These are phyloP conservation scores for Myotis myotis DNA, from an alignment of 2,797 vertebrate genomes.

Conservation along the genomic window DNA sequence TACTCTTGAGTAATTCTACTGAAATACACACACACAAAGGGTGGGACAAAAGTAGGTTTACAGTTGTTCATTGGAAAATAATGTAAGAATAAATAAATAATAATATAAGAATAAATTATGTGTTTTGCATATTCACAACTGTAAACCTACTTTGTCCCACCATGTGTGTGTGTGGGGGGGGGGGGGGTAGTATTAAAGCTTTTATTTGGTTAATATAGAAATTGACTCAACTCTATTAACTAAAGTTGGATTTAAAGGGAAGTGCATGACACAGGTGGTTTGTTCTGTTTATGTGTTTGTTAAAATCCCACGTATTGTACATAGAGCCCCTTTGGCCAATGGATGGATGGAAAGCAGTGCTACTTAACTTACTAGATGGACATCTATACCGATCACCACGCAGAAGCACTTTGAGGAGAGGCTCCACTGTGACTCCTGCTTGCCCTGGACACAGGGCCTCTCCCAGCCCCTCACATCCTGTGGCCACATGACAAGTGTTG, in stretches of 20 bases:
- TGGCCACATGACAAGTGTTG: no score
- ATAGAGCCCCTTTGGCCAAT: background rate
- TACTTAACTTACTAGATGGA: background rate
- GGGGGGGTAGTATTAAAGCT: background rate
- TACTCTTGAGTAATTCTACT: background rate
- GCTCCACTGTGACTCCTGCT: background rate
- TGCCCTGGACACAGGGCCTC: background rate
- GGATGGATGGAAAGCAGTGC: background rate
- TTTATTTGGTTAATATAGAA: constrained; percentile 2
- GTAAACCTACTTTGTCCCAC: background rate
- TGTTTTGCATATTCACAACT: background rate
- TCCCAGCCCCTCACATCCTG: background rate
- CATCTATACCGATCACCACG: accelerated
- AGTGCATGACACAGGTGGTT: background rate
- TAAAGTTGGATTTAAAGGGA: background rate
- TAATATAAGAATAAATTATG: background rate
- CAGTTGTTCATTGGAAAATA: background rate
- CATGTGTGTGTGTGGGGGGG: no score
- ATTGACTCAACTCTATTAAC: background rate
- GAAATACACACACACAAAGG: background rate
- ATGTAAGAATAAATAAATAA: background rate
- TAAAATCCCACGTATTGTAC: background rate
- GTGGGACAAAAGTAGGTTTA: background rate
- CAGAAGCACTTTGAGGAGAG: background rate
- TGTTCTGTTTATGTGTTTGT: background rate